phyloP scores from a whole-genome alignment of 2,888 invertebrate genomes.

The Xestobium rufovillosum region DNA sequence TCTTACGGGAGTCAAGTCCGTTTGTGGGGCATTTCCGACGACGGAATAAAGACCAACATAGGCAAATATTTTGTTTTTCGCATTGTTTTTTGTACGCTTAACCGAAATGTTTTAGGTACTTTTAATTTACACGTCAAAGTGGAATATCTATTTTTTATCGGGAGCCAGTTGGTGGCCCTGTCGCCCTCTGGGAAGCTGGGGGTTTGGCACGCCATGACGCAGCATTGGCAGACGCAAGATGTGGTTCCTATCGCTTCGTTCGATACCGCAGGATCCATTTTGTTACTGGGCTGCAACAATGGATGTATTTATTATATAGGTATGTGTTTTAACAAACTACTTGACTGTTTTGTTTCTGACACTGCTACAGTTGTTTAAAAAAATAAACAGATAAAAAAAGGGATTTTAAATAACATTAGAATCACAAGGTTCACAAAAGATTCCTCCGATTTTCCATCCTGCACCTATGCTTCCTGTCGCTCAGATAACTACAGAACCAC shows the following conservation, averaged over 20 bases:
- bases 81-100: conserved; percentile 4
- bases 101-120: too few relatives aligned
- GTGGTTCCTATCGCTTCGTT: conserved; percentile 92
- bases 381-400: conserved; percentile 8
- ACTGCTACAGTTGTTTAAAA: conserved; percentile 9
- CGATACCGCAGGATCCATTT: conserved; percentile 94
- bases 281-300: conserved; percentile 90
- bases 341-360: conserved; percentile 10
- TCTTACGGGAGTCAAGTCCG: conserved; percentile 69
- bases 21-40: conserved; percentile 73
- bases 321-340: conserved; percentile 35
- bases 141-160: conserved; percentile 95
- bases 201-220: conserved; percentile 99
- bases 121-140: conserved; percentile 89
- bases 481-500: too few relatives aligned
- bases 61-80: conserved; percentile 43
- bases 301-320: conserved; percentile 97
- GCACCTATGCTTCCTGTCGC: too few relatives aligned
- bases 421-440: neutral
- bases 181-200: conserved; percentile 91
- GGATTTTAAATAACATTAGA: neutral
- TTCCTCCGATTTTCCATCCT: too few relatives aligned
- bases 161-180: conserved; percentile 93
- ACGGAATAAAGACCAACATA: conserved; percentile 65
- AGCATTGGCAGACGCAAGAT: conserved; percentile 97